phyloP scores from a whole-genome alignment of 2,888 invertebrate species.

The Parthenolecanium corni region DNA sequence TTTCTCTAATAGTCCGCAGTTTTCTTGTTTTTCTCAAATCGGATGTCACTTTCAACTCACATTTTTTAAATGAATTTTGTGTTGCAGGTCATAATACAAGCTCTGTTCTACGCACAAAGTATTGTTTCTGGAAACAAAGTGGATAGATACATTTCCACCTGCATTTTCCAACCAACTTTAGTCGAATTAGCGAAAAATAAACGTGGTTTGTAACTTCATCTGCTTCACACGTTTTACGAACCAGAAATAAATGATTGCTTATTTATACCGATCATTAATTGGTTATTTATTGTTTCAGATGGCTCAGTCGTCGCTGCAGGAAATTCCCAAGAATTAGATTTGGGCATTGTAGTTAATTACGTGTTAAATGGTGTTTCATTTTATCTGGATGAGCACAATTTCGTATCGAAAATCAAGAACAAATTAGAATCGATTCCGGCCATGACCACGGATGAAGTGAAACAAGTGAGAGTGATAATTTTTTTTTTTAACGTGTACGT shows the following conservation, averaged over 20 bases:
- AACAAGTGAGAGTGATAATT: conserved; percentile 1
- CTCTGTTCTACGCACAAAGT: conserved; percentile 19
- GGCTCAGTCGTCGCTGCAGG: conserved; percentile 13
- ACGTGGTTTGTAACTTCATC: not conserved
- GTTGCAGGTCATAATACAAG: conserved; percentile 13
- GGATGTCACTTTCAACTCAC: too few species aligned
- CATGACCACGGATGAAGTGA: conserved; percentile 32
- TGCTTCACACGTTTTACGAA: too few species aligned
- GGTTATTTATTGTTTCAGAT: not conserved
- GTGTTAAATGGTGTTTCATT: conserved; percentile 46
- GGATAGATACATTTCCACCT: conserved; percentile 14
- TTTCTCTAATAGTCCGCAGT: too few species aligned
- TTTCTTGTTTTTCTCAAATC: too few species aligned
- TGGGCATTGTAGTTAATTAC: conserved; percentile 47
- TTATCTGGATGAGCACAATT: conserved; percentile 43
- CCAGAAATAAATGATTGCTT: too few species aligned
- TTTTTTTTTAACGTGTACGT: too few species aligned
- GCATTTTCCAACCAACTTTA: conserved; percentile 23
- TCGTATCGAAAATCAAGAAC: conserved; percentile 42
- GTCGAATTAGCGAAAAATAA: conserved; percentile 18
- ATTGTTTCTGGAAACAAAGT: conserved; percentile 19
- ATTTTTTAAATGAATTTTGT: not conserved
- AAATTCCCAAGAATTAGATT: conserved; percentile 28
- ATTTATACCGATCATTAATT: too few species aligned
- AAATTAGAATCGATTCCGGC: conserved; percentile 43